These are phyloP conservation scores for Papilio machaon DNA, from an alignment of 1,140 invertebrate species.

Conservation along the genomic window DNA sequence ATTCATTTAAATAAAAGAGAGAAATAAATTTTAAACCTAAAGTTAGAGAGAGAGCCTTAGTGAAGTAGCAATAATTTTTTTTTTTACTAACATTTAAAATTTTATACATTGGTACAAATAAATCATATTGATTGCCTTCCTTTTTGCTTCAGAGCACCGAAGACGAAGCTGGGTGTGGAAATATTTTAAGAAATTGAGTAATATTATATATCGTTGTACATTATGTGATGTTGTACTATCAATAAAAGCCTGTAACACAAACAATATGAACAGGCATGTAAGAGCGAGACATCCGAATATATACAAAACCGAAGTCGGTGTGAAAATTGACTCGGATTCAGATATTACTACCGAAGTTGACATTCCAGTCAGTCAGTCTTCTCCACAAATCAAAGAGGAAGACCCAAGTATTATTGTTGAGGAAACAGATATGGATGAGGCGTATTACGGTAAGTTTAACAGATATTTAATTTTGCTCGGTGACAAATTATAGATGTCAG, in stretches of 20 bases:
- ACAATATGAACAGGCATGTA: conserved; percentile 77
- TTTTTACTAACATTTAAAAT: no score
- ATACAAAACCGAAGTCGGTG: conserved; percentile 54
- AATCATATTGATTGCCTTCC: neutral
- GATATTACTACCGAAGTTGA: conserved; percentile 42
- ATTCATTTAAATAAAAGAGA: no score
- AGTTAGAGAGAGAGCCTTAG: no score
- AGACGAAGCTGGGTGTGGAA: conserved; percentile 77
- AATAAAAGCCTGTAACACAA: conserved; percentile 75
- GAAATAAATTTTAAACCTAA: no score
- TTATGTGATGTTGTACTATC: conserved; percentile 70
- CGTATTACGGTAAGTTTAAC: conserved; percentile 45
- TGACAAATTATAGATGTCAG: no score
- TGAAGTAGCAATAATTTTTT: neutral
- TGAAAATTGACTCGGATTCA: conserved; percentile 42
- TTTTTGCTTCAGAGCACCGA: conserved; percentile 39
- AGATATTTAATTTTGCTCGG: no score
- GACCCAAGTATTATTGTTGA: conserved; percentile 46
- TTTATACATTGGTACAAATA: neutral
- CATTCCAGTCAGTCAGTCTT: conserved; percentile 39
- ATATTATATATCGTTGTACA: conserved; percentile 69
- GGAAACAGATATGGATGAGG: conserved; percentile 52
- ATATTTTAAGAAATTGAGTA: conserved; percentile 70
- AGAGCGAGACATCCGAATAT: conserved; percentile 61
- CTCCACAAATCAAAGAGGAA: conserved; percentile 47